Base-by-base conservation (phyloP, 2,113 vertebrate genomes). In the Chaetops frenatus region DNA sequence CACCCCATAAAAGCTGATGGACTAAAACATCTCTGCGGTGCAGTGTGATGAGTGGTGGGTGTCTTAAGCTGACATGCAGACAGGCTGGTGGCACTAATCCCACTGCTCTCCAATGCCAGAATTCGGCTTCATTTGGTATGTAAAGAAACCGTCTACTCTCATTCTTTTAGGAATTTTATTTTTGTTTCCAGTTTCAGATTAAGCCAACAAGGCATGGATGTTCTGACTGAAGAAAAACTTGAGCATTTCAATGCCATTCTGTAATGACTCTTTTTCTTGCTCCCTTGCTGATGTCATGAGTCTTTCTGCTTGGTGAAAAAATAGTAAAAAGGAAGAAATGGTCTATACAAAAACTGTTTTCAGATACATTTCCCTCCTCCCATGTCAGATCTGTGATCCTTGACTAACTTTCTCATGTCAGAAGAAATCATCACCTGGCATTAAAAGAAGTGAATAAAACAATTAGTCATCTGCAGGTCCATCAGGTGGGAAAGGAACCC, bases 1-100 rank as follows among this genome's bases (percentile, higher is more conserved):
- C 96, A 97, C 95, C 88, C 80, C 91, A 92, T 96, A 95, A 97
- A 97, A 95, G 83, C 86, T 78, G 60, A 85, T 81, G 88, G 72
- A 73, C 91, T 93, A 36, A 81, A 93, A 92, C 0, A 1, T 95
- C 86, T 96, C 91, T 5, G 15, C 82, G 35, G 91, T 25, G 70
- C 1, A 0, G 53, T 42, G 86, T 92, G 93, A 95, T 91, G 91
- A 96, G 95, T 45, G 13, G 81, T 80, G 85, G 87, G 58, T 94
- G 94, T 95, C 91, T 95, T 81, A 57, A 72, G 80, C 86, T 95
- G 91, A 97, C 86, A 94, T 78, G 86, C 69, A 96, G 95, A 95
- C 94, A 94, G 86, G 51, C 81, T 74, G 64, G 91, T 94, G 92
- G 91, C 94, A 97, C 76, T 80, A 93, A 83, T 96, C 92, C 92